Evolutionary conservation across 92 coral and sea anemone species (phyloP).

Genomic region (Parazoanthus darwini): DNA sequence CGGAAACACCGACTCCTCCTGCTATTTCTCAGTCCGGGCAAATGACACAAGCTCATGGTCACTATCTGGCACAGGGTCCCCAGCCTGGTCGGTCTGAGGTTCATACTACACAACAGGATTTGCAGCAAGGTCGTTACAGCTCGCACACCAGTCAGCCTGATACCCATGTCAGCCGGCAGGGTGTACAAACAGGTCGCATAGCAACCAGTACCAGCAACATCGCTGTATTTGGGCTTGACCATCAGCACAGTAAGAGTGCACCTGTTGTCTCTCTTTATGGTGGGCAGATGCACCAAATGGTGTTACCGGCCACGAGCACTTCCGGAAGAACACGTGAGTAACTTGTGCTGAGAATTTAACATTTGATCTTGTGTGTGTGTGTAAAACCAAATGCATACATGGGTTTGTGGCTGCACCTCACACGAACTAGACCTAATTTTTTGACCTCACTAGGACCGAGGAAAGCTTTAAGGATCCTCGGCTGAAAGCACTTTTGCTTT

Average conservation of each 20-base stretch:
- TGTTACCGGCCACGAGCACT: neutral
- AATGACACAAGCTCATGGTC: neutral
- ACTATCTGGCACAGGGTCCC: neutral
- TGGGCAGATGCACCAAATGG: neutral
- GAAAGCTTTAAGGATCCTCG: no score
- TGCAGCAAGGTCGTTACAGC: neutral
- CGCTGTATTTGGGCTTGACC: neutral
- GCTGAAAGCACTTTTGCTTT: no score
- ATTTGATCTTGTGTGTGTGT: no score
- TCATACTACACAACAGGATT: neutral
- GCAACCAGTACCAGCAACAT: slow-evolving; percentile 1
- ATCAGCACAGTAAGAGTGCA: neutral
- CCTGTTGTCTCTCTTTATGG: slow-evolving; percentile 5
- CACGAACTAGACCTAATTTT: no score
- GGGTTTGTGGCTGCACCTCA: no score
- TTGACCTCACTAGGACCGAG: no score
- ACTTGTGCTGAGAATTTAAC: no score
- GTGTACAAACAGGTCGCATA: neutral
- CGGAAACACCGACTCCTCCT: neutral
- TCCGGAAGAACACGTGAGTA: slow-evolving; percentile 35
- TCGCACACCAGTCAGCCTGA: neutral
- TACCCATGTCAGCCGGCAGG: neutral
- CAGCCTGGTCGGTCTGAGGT: neutral
- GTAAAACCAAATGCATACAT: no score
- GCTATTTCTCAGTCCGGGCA: slow-evolving; percentile 3